phyloP scores from a whole-genome alignment of 2,113 vertebrate genomes.

The Platysternon megacephalum region DNA sequence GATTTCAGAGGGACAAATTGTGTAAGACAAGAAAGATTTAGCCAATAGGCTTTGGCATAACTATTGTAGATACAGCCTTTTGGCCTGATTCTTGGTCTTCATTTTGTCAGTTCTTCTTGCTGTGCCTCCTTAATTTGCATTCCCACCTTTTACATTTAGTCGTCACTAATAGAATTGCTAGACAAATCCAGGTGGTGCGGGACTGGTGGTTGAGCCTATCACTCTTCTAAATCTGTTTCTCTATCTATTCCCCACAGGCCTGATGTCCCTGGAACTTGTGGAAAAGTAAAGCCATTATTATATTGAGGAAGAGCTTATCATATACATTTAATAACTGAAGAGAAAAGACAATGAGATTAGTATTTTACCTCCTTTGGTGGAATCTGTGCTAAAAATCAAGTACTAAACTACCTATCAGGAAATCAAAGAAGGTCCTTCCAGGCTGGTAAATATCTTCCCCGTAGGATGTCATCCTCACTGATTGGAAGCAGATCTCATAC shows the following conservation, averaged over 20 bases:
- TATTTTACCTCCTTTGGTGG: neutral
- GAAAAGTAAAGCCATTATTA: neutral
- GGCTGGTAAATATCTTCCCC: neutral
- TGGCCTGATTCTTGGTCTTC: neutral
- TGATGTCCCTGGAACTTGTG: neutral
- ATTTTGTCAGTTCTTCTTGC: neutral
- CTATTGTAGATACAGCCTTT: neutral
- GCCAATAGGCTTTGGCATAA: neutral
- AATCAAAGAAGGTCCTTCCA: neutral
- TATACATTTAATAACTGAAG: neutral
- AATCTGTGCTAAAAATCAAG: neutral
- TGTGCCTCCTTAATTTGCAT: neutral
- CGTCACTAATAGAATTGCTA: neutral
- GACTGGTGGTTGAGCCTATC: neutral
- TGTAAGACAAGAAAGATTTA: too few relatives aligned
- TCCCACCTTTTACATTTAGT: neutral
- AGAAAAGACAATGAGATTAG: neutral
- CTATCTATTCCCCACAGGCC: neutral
- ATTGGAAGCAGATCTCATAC: neutral
- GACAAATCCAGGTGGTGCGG: neutral
- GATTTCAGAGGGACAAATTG: neutral
- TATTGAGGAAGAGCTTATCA: neutral
- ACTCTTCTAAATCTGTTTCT: neutral
- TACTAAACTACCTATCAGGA: neutral
- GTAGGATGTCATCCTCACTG: neutral